Percentiles rank a stretch among this genome's conserved stretches.
Evolutionary conservation across 2,797 vertebrate species (phyloP).

Genomic region (Falco naumanni): DNA sequence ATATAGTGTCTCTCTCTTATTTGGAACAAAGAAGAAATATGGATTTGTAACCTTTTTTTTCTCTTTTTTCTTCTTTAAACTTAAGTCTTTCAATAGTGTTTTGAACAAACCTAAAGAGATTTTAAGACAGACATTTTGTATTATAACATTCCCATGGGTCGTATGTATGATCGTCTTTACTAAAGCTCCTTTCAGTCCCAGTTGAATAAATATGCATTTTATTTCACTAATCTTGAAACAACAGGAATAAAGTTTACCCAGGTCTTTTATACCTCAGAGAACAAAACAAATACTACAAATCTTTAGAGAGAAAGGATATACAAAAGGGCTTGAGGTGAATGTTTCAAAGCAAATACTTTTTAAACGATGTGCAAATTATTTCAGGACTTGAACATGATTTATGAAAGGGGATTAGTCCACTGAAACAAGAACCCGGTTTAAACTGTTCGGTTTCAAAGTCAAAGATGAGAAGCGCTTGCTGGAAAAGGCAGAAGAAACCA

Average conservation of each 20-base stretch:
- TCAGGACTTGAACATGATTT: conserved; percentile 83
- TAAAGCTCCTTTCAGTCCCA: conserved; percentile 80
- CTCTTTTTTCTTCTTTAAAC: conserved; percentile 67
- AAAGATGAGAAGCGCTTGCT: conserved; percentile 75
- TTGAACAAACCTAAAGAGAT: conserved; percentile 80
- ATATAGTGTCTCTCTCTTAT: conserved; percentile 41
- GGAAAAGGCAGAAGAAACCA: conserved; percentile 70
- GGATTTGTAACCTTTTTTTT: conserved; percentile 64
- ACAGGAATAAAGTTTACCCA: conserved; percentile 86
- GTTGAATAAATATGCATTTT: conserved; percentile 86
- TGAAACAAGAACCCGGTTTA: conserved; percentile 83
- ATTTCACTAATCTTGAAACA: conserved; percentile 87
- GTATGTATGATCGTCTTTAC: conserved; percentile 78
- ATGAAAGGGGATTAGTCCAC: conserved; percentile 83
- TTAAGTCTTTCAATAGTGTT: conserved; percentile 76
- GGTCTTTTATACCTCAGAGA: conserved; percentile 87
- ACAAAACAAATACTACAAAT: conserved; percentile 87
- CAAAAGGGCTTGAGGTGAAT: conserved; percentile 86
- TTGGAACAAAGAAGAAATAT: conserved; percentile 73
- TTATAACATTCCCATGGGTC: conserved; percentile 74
- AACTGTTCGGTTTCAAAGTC: conserved; percentile 81
- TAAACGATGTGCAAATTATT: conserved; percentile 88
- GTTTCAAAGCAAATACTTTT: conserved; percentile 88
- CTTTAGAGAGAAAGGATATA: conserved; percentile 84
- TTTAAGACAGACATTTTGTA: conserved; percentile 81